Conservation (phyloP, 2,797 vertebrate species). For the Anguilla pacifica region DNA sequence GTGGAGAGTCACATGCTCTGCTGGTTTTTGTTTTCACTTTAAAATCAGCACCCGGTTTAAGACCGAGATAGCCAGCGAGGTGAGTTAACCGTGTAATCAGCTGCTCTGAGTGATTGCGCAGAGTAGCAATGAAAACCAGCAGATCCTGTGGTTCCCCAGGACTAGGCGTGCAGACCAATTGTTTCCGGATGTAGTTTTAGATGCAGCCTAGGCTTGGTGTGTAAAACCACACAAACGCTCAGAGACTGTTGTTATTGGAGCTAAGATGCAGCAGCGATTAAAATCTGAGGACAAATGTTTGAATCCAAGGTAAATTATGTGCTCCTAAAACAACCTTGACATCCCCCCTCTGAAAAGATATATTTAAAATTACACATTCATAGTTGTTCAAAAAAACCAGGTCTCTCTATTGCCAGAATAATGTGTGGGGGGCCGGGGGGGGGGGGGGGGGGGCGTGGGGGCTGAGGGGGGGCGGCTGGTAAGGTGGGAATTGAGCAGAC, state of each 20-base stretch:
- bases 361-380: background rate
- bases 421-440: background rate
- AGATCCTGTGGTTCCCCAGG: background rate
- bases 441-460: too few species aligned
- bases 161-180: background rate
- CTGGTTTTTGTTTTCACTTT: too few species aligned
- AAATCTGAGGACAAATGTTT: background rate
- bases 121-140: background rate
- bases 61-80: background rate
- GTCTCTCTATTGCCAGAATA: background rate
- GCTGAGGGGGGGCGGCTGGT: too few species aligned
- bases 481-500: background rate
- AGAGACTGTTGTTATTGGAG: background rate
- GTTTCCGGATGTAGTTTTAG: background rate
- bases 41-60: background rate
- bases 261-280: background rate
- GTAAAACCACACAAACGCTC: background rate
- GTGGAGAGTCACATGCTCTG: background rate
- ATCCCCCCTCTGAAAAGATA: background rate
- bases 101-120: background rate
- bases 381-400: background rate
- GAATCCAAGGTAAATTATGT: background rate
- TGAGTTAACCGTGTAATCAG: background rate
- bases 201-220: background rate
- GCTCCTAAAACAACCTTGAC: background rate